phyloP scores from a whole-genome alignment of 2,113 vertebrate genomes.

The Microcebus griseorufus region DNA sequence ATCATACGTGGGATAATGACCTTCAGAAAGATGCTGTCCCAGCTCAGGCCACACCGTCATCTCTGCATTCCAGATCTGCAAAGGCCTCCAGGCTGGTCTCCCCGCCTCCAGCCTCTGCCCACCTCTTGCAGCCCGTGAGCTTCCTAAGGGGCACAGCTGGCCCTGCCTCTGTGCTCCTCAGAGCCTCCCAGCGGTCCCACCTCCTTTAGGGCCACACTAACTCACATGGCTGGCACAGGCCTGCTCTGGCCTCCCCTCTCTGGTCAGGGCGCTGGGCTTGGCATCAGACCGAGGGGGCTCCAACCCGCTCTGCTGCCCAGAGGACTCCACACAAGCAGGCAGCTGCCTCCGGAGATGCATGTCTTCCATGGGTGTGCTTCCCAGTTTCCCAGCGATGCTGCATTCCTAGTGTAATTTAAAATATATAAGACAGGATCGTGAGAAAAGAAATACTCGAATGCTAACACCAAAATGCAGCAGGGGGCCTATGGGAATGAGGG shows the following conservation, averaged over 20 bases:
- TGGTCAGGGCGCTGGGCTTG: background rate
- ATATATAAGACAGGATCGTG: background rate
- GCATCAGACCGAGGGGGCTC: background rate
- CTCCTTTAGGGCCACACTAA: background rate
- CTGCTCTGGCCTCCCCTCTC: background rate
- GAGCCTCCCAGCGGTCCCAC: too few species aligned
- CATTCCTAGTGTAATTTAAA: background rate
- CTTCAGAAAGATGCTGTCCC: background rate
- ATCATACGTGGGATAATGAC: background rate
- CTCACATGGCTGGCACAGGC: background rate
- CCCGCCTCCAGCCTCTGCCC: background rate
- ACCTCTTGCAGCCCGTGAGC: fast-evolving
- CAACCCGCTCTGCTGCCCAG: background rate
- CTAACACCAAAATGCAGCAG: background rate
- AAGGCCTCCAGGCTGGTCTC: background rate
- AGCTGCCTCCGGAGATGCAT: background rate
- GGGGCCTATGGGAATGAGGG: background rate
- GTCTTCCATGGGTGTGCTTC: background rate
- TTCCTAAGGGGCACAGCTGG: background rate
- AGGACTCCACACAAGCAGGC: background rate
- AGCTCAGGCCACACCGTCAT: background rate
- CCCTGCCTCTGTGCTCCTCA: background rate
- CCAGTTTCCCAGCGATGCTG: too few species aligned
- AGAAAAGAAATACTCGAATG: background rate
- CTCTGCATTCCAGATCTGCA: background rate